Conservation (phyloP, 2,888 invertebrate genomes). For the Drosophila nr. medialis region DNA sequence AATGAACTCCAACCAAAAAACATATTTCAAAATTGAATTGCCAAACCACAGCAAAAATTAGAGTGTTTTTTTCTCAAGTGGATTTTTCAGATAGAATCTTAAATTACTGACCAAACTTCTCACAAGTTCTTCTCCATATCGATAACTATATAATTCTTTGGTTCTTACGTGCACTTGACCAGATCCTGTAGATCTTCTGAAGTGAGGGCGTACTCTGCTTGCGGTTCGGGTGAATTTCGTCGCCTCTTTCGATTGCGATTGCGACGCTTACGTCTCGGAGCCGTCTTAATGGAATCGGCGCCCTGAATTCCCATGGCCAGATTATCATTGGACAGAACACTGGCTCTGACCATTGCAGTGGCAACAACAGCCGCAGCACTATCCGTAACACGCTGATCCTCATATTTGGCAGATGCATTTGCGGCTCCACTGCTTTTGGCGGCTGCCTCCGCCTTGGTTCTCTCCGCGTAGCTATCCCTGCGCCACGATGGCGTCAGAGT, state of each 20-base stretch:
- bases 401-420: conserved; percentile 39
- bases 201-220: conserved; percentile 74
- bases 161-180: conserved; percentile 83
- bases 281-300: conserved; percentile 6
- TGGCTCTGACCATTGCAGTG: conserved; percentile 35
- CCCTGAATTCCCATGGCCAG: conserved; percentile 14
- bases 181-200: conserved; percentile 80
- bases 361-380: conserved; percentile 34
- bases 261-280: conserved; percentile 27
- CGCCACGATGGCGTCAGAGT: conserved; percentile 79
- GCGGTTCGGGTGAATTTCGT: conserved; percentile 25
- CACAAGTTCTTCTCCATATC: neutral
- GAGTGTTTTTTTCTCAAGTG: neutral
- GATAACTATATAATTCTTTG: neutral
- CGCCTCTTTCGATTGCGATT: conserved; percentile 32
- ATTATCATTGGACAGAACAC: conserved; percentile 50
- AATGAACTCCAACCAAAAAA: neutral
- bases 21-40: neutral
- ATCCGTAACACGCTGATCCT: conserved; percentile 27
- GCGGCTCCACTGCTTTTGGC: conserved; percentile 27
- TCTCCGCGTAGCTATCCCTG: conserved; percentile 80
- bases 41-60: neutral
- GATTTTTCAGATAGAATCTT: neutral
- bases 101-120: neutral
- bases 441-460: conserved; percentile 56